Evolutionary conservation across 2,888 invertebrate genomes (phyloP).

Genomic region (Ischnus inquisitorius): DNA sequence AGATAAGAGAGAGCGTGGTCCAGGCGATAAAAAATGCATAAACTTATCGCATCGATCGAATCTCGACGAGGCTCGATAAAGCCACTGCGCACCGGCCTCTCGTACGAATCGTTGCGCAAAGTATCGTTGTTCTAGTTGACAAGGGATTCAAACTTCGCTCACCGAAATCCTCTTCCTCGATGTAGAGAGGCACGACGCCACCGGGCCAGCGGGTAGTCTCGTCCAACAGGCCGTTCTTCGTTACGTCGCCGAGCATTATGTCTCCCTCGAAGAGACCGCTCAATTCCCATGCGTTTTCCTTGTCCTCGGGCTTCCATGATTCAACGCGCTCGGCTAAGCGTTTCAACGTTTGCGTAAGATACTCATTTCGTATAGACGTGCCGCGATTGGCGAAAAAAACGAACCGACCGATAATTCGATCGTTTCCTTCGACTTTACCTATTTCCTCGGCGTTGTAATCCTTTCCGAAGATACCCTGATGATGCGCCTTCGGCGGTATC

Average conservation of each 20-base stretch:
- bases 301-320: slow-evolving; percentile 85
- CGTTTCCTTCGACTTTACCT: slow-evolving; percentile 65
- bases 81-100: slow-evolving; percentile 15
- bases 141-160: slow-evolving; percentile 73
- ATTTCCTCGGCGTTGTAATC: slow-evolving; percentile 73
- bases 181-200: slow-evolving; percentile 87
- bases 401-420: background rate
- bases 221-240: slow-evolving; percentile 85
- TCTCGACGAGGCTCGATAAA: background rate
- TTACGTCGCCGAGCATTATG: slow-evolving; percentile 86
- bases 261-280: slow-evolving; percentile 88
- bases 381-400: background rate
- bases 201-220: slow-evolving; percentile 86
- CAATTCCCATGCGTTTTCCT: slow-evolving; percentile 87
- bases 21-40: slow-evolving; percentile 12
- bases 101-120: background rate
- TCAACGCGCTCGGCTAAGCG: slow-evolving; percentile 79
- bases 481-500: slow-evolving; percentile 74
- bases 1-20: slow-evolving; percentile 11
- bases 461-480: slow-evolving; percentile 70
- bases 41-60: slow-evolving; percentile 11
- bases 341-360: slow-evolving; percentile 16
- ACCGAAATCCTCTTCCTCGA: slow-evolving; percentile 87
- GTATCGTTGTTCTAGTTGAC: background rate
- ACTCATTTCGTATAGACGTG: background rate